Evolutionary conservation across 2,113 vertebrate species (phyloP), one percentile per base, ranked within the genome.

Genomic region (Felis chaus): DNA sequence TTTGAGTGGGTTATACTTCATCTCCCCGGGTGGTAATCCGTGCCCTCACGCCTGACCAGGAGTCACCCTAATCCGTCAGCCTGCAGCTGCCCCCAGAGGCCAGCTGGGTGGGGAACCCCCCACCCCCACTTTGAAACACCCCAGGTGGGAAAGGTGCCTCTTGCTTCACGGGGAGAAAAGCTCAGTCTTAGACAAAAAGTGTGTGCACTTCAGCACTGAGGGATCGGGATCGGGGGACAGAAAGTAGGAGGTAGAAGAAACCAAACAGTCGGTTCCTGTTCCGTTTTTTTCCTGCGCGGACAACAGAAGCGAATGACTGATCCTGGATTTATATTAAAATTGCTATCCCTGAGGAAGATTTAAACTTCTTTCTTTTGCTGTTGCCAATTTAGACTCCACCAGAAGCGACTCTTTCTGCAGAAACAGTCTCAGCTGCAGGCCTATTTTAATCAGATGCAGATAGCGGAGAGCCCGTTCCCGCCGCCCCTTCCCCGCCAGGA

Each of bases 361-460:
- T 76, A 79, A 81, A n/a, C 16, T 95, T 78, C 86, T 94, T 45
- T 33, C 88, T 87, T 79, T 94, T 93, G 73, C 0, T 98, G 21
- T 98, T 97, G 88, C 68, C 55, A 16, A n/a, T 91, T 27, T 99
- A 99, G 99, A 98, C 98, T 99, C 98, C 99, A 99, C 61, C 99
- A 99, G 99, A 99, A 99, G 98, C 98, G 99, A 50, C 99, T 99
- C 97, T 99, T 99, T 97, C 99, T 99, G 36, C 99, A 99, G 98
- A 99, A 99, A 95, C 99, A 99, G 96, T 99, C 99, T 29, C 99
- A 99, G 98, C 99, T 99, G 94, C 99, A 99, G 98, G 98, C 99
- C 0, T 99, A 99, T 98, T 99, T 99, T 96, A 99, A 99, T 98
- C 99, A 99, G 99, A 99, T 99, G 99, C 99, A 99, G 97, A 99